Evolutionary conservation across 2,113 vertebrate species (phyloP).

Genomic region (Hyperoodon ampullatus): DNA sequence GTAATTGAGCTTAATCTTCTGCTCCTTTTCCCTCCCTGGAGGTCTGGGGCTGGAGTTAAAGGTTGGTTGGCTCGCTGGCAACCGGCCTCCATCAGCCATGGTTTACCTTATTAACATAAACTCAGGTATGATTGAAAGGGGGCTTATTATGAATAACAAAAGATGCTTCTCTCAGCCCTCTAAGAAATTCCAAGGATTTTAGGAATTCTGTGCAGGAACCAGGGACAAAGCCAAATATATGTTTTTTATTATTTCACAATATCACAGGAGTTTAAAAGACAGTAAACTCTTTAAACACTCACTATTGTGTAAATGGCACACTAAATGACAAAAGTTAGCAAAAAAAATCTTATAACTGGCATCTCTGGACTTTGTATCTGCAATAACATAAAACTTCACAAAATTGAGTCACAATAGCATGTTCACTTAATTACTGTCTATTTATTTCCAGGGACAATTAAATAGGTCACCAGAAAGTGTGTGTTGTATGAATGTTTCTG

Average conservation of each 20-base stretch:
- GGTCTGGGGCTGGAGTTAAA: background rate
- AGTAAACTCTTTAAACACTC: background rate
- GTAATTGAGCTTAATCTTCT: background rate
- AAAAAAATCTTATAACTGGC: background rate
- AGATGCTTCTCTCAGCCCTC: background rate
- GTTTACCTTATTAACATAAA: background rate
- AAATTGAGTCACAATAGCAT: background rate
- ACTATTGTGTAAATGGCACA: background rate
- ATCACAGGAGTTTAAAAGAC: background rate
- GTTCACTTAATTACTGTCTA: background rate
- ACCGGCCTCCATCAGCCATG: background rate
- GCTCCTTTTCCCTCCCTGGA: background rate
- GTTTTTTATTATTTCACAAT: conserved; percentile 10
- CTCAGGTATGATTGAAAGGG: background rate
- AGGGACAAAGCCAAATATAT: background rate
- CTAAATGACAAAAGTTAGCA: background rate
- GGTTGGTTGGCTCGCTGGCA: background rate
- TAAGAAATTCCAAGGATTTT: background rate
- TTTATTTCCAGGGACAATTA: background rate
- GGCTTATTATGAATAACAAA: background rate
- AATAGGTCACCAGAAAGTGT: background rate
- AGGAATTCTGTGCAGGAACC: background rate
- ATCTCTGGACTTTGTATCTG: background rate
- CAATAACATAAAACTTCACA: background rate
- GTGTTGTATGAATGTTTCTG: background rate